Evolutionary conservation across 1,140 invertebrate genomes (phyloP), one percentile per base, ranked within the genome.

Genomic region (Drosophila lowei): DNA sequence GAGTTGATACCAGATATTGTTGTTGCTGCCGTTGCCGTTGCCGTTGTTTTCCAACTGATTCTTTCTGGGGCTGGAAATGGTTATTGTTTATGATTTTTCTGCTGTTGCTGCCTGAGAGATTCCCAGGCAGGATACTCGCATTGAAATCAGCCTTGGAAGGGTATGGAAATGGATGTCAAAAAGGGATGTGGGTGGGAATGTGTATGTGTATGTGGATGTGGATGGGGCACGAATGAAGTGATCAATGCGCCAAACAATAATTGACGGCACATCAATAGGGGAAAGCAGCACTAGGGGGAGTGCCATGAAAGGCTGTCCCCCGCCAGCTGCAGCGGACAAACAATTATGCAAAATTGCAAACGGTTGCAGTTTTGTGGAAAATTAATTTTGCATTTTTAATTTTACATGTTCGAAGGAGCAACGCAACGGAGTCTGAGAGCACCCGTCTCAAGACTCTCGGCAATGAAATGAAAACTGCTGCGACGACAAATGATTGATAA

Each of bases 371-470:
- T 85, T 85, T 76, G 63, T 76, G 71, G 57, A 84, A 88, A 90
- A 90, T 90, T 90, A 90, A 90, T 90, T 90, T 90, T 90, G 89
- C 75, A 90, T 90, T 86, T 86, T 88, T 85, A 85, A 85, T 85
- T 77, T 86, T 58, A 72, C 77, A 72, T 50, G 34, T 9, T 25
- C 58, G 53, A 43, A 30, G 54, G n/a, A 16, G 23, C 11, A 8
- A 8, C 8, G 30, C 30, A 15, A 15, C 34, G 53, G 18, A 47
- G 16, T 13, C 8, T 13, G 16, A 48, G 41, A 41, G 16, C 28
- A 8, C 6, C 28, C 8, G 34, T 5, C 11, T 11, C 34, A 38
- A 38, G 34, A 38, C 34, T 13, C 34, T 38, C 34, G 34, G 11
- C 34, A 38, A 11, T 13, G 34, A 13, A 38, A 38, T 38, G 11